These are phyloP conservation scores for Polydrusus cervinus DNA, from an alignment of 2,888 invertebrate genomes.

Conservation along the genomic window DNA sequence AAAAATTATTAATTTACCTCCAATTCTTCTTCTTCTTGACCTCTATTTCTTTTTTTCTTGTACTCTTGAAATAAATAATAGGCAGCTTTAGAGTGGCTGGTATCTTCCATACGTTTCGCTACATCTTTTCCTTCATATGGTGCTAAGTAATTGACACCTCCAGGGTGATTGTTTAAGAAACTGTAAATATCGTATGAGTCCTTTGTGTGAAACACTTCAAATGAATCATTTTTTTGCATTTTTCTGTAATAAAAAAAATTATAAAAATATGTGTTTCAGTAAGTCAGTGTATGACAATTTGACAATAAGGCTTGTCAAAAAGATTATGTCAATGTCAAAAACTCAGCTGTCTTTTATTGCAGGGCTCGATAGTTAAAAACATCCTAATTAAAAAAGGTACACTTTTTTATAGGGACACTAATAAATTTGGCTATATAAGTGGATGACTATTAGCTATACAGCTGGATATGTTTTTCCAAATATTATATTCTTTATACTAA, in stretches of 20 bases:
- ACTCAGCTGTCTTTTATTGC: too few species aligned
- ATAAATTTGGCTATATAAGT: too few species aligned
- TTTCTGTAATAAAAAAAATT: constrained; percentile 34
- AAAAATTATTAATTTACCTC: constrained; percentile 66
- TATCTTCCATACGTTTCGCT: constrained; percentile 73
- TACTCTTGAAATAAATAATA: constrained; percentile 80
- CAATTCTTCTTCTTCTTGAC: constrained; percentile 66
- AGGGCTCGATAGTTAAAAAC: too few species aligned
- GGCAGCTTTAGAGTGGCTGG: constrained; percentile 78
- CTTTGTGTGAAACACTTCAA: constrained; percentile 69
- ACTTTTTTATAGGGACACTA: too few species aligned
- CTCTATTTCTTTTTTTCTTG: constrained; percentile 66
- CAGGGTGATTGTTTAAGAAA: constrained; percentile 83
- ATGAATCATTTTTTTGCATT: constrained; percentile 63
- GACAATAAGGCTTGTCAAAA: too few species aligned
- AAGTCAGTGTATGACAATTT: too few species aligned
- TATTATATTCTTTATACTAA: too few species aligned
- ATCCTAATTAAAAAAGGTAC: too few species aligned
- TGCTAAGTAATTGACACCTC: constrained; percentile 79
- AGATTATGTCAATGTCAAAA: too few species aligned
- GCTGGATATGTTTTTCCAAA: too few species aligned
- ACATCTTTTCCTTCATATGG: constrained; percentile 75
- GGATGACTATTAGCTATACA: too few species aligned
- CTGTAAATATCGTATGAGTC: constrained; percentile 77
- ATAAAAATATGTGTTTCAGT: not conserved